A percentile compares a stretch with the other conserved stretches of the same genome.
Conservation (phyloP, 2,797 vertebrate species). For the Falco cherrug region DNA sequence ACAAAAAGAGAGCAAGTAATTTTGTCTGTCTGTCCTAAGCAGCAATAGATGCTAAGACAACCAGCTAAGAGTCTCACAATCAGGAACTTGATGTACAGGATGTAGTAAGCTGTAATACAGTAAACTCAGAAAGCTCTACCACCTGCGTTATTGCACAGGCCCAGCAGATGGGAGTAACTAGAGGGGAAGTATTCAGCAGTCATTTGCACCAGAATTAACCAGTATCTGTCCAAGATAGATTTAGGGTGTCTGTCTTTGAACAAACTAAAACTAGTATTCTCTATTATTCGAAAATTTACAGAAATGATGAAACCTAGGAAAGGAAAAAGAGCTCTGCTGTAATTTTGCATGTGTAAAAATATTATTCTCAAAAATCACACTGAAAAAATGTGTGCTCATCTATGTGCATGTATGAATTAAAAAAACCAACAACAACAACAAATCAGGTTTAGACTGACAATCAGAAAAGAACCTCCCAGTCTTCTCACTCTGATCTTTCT, state of each 20-base stretch:
- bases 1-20: not conserved
- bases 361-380: not conserved
- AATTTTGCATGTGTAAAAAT: not conserved
- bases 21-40: not conserved
- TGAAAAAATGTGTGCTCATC: not conserved
- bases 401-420: not conserved
- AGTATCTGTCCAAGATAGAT: not conserved
- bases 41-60: not conserved
- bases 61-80: not conserved
- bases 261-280: not conserved
- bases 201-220: not conserved
- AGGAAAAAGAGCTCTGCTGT: not conserved
- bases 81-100: not conserved
- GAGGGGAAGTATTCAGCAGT: not conserved
- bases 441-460: not conserved
- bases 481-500: not conserved
- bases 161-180: not conserved
- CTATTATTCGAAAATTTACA: not conserved
- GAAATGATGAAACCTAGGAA: not conserved
- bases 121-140: not conserved
- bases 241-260: not conserved
- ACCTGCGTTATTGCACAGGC: not conserved
- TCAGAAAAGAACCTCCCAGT: not conserved
- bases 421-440: not conserved
- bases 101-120: not conserved